Conservation (phyloP, 1,140 invertebrate species). For the Drosophila truncata region DNA sequence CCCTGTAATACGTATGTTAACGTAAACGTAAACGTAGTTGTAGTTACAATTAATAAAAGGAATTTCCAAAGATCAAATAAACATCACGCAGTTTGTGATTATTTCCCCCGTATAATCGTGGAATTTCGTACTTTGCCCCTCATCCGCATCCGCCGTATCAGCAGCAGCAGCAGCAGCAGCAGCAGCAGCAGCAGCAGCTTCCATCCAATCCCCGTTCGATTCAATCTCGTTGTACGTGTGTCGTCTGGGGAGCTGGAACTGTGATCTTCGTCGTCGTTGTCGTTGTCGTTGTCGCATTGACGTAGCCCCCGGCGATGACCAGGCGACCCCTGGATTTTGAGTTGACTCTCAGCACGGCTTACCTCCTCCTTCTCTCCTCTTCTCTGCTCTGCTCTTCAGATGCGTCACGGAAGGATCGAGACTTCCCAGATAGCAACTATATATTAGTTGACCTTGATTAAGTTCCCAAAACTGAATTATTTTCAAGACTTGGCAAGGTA, state of each 20-base stretch:
- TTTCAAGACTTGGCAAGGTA: not conserved
- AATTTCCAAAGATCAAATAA: constrained; percentile 55
- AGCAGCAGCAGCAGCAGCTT: constrained; percentile 48
- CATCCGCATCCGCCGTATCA: constrained; percentile 43
- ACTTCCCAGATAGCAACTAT: not conserved
- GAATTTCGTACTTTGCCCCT: constrained; percentile 73
- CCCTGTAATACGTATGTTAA: constrained; percentile 9
- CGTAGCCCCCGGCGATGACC: constrained; percentile 32
- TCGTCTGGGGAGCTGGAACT: constrained; percentile 31
- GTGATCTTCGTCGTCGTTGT: not conserved
- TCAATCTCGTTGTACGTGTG: constrained; percentile 9
- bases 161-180: constrained; percentile 29
- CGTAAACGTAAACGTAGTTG: constrained; percentile 25
- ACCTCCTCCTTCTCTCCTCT: not conserved
- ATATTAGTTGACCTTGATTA: not conserved
- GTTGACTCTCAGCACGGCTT: not conserved
- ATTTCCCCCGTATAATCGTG: constrained; percentile 32
- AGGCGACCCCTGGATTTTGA: constrained; percentile 17
- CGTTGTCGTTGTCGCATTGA: constrained; percentile 14
- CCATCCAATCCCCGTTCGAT: constrained; percentile 11
- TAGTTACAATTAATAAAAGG: constrained; percentile 49
- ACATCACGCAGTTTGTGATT: not conserved
- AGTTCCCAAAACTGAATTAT: not conserved
- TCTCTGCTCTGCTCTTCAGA: not conserved
- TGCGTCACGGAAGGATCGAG: constrained; percentile 31